Conservation (phyloP, 2,888 invertebrate genomes). For the Danaus chrysippus region DNA sequence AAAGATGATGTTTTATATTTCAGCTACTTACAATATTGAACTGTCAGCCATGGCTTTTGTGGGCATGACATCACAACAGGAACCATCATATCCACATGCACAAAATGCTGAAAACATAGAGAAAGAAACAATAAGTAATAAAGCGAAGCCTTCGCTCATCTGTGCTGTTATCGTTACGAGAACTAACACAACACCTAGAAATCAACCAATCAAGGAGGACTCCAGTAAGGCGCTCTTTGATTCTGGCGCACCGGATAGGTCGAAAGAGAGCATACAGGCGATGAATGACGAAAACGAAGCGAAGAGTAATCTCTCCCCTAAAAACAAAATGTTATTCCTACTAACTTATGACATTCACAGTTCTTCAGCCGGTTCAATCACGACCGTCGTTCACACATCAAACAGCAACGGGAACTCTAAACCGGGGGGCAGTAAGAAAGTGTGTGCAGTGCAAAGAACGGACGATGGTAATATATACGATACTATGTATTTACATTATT, state of each 20-base stretch:
- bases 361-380: conserved; percentile 69
- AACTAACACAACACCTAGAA: conserved; percentile 47
- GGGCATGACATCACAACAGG: conserved; percentile 63
- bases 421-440: conserved; percentile 76
- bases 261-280: conserved; percentile 80
- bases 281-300: conserved; percentile 89
- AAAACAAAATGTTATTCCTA: conserved; percentile 77
- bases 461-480: conserved; percentile 66
- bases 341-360: conserved; percentile 86
- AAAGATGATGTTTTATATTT: conserved; percentile 18
- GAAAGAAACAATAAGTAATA: conserved; percentile 53
- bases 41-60: conserved; percentile 72
- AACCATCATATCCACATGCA: conserved; percentile 50
- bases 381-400: conserved; percentile 66
- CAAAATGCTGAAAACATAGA: conserved; percentile 57
- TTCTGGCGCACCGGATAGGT: conserved; percentile 53
- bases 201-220: conserved; percentile 62
- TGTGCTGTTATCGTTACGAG: conserved; percentile 65
- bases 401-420: conserved; percentile 72
- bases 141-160: conserved; percentile 64
- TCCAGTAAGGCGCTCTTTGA: conserved; percentile 68
- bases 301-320: conserved; percentile 65
- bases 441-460: conserved; percentile 60
- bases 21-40: conserved; percentile 67
- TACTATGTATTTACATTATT: conserved; percentile 77